Percentiles rank a stretch among this genome's conserved stretches.
phyloP scores from a whole-genome alignment of 2,113 vertebrate species.

The Oostethus manadensis region DNA sequence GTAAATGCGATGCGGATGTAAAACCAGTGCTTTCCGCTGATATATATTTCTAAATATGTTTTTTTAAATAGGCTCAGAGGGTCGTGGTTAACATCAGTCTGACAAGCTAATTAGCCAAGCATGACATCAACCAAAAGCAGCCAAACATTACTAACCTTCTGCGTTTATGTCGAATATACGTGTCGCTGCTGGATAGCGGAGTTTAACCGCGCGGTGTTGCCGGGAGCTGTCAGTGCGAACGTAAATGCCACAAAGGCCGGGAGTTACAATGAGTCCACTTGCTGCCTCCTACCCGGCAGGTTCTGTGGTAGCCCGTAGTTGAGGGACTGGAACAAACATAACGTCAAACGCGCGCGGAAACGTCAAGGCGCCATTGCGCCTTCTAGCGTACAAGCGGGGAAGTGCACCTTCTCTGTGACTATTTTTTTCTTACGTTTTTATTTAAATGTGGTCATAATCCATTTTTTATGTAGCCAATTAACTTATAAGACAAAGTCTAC shows the following conservation, averaged over 20 bases:
- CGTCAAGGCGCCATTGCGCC: constrained; percentile 27
- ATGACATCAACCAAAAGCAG: constrained; percentile 12
- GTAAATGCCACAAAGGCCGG: background rate
- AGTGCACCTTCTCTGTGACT: constrained; percentile 16
- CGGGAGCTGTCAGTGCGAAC: background rate
- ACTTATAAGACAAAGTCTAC: background rate
- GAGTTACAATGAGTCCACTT: constrained; percentile 17
- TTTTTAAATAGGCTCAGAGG: background rate
- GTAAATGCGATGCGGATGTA: background rate
- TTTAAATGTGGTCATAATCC: too few relatives aligned
- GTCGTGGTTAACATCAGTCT: background rate
- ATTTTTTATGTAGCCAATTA: too few relatives aligned
- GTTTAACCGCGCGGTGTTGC: background rate
- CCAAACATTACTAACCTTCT: constrained; percentile 32
- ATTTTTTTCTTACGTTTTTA: accelerated
- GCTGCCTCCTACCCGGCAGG: constrained; percentile 35
- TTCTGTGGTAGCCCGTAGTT: constrained; percentile 26
- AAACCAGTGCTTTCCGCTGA: background rate
- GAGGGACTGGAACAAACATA: background rate
- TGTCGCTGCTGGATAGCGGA: background rate
- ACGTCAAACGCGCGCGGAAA: constrained; percentile 64
- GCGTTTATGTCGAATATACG: constrained; percentile 5
- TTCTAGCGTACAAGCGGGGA: constrained; percentile 29
- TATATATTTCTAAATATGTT: background rate
- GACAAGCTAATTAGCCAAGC: constrained; percentile 48